Evolutionary conservation across 2,797 vertebrate genomes (phyloP).

Genomic region (Syngnathus acus): DNA sequence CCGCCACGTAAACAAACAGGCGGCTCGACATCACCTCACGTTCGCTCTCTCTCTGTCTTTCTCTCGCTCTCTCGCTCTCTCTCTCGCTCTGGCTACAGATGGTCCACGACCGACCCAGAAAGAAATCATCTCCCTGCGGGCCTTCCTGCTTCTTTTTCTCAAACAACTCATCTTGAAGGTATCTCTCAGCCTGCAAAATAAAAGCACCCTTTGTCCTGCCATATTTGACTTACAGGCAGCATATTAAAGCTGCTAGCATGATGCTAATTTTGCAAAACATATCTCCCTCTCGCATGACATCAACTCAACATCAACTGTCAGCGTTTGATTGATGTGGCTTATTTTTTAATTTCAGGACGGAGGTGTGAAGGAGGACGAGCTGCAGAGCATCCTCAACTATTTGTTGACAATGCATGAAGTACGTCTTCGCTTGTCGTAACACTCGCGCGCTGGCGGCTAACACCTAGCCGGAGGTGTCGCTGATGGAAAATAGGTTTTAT

Average conservation of each 20-base stretch:
- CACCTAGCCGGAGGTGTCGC: not conserved
- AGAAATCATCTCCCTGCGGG: conserved; percentile 86
- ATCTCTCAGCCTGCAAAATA: conserved; percentile 32
- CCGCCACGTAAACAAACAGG: conserved; percentile 3
- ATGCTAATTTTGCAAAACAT: no score
- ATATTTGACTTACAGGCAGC: not conserved
- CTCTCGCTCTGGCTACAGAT: conserved; percentile 63
- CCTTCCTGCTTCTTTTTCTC: conserved; percentile 90
- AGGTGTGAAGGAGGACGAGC: conserved; percentile 92
- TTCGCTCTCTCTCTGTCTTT: conserved; percentile 10
- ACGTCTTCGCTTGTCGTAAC: conserved; percentile 13
- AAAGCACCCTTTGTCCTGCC: conserved; percentile 9
- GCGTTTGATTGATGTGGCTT: conserved; percentile 5
- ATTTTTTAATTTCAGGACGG: conserved; percentile 70
- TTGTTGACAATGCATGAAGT: conserved; percentile 93
- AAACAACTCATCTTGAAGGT: conserved; percentile 98
- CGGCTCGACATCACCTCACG: conserved; percentile 8
- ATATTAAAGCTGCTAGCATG: no score
- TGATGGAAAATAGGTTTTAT: not conserved
- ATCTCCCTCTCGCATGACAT: no score
- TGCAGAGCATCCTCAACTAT: conserved; percentile 94
- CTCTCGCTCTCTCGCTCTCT: conserved; percentile 9
- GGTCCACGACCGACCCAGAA: conserved; percentile 88
- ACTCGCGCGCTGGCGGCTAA: conserved; percentile 15
- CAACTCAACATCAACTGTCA: no score